These are phyloP conservation scores for Parotocinclus haroldoi DNA, from an alignment of 2,797 vertebrate species.

Conservation along the genomic window DNA sequence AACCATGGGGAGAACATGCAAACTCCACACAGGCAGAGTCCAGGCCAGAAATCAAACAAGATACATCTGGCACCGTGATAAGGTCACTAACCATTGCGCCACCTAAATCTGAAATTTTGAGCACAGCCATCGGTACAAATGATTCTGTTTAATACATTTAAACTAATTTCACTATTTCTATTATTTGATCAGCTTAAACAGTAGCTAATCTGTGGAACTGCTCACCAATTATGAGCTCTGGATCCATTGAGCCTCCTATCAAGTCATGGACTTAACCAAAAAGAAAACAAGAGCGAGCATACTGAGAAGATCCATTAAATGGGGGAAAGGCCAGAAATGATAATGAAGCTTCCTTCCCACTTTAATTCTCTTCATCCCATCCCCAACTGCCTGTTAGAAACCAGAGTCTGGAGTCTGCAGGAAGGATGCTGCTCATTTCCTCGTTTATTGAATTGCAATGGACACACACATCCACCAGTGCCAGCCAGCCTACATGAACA, in stretches of 20 bases:
- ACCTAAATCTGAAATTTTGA: too few relatives aligned
- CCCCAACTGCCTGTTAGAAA: conserved; percentile 36
- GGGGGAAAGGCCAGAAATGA: conserved; percentile 58
- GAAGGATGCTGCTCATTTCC: conserved; percentile 78
- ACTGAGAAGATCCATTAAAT: conserved; percentile 64
- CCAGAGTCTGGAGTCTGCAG: conserved; percentile 58
- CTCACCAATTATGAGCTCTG: background rate
- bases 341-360: conserved; percentile 65
- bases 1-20: too few relatives aligned
- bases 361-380: conserved; percentile 34
- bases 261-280: background rate
- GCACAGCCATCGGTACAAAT: background rate
- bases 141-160: background rate
- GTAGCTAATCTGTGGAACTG: conserved; percentile 6
- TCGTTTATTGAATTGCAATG: conserved; percentile 74
- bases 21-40: too few relatives aligned
- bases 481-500: conserved; percentile 44
- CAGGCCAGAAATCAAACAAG: too few relatives aligned
- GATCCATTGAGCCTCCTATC: background rate
- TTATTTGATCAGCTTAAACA: background rate
- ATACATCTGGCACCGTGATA: too few relatives aligned
- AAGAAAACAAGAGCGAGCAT: conserved; percentile 51
- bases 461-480: conserved; percentile 62
- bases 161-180: background rate
- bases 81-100: too few relatives aligned